These are phyloP conservation scores for Temnothorax nylanderi DNA, from an alignment of 1,140 invertebrate species.

Conservation along the genomic window DNA sequence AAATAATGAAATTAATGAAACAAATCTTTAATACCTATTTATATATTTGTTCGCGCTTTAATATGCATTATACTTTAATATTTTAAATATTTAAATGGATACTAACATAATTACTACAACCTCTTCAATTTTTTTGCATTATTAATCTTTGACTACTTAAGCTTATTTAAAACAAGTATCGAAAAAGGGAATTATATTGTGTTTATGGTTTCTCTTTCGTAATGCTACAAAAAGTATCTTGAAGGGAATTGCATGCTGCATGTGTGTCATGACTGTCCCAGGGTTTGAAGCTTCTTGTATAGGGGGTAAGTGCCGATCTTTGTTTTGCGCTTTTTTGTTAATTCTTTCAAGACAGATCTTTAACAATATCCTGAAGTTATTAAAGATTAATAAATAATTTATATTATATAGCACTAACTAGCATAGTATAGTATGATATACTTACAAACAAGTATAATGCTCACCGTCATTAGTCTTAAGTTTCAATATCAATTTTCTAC, in stretches of 20 bases:
- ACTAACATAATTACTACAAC: background rate
- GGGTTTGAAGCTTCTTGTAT: conserved; percentile 11
- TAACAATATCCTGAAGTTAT: background rate
- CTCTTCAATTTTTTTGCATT: conserved; percentile 29
- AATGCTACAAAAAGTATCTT: conserved; percentile 30
- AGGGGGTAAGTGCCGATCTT: conserved; percentile 57
- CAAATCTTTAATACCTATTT: background rate
- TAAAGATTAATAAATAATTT: background rate
- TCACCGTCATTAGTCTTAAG: background rate
- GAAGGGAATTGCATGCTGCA: conserved; percentile 62
- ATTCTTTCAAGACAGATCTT: background rate
- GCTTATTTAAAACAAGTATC: conserved; percentile 21
- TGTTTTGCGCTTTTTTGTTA: conserved; percentile 24
- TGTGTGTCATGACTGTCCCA: conserved; percentile 46
- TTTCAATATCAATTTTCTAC: background rate
- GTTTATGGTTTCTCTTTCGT: conserved; percentile 16
- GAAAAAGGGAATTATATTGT: conserved; percentile 18
- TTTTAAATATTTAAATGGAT: background rate
- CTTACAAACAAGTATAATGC: background rate
- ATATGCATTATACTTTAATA: background rate
- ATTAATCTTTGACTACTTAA: conserved; percentile 8
- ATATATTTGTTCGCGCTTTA: background rate
- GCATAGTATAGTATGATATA: background rate
- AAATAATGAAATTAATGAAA: background rate
- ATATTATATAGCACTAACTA: background rate